Evolutionary conservation across 2,888 invertebrate species (phyloP).

Genomic region (Arctia plantaginis): DNA sequence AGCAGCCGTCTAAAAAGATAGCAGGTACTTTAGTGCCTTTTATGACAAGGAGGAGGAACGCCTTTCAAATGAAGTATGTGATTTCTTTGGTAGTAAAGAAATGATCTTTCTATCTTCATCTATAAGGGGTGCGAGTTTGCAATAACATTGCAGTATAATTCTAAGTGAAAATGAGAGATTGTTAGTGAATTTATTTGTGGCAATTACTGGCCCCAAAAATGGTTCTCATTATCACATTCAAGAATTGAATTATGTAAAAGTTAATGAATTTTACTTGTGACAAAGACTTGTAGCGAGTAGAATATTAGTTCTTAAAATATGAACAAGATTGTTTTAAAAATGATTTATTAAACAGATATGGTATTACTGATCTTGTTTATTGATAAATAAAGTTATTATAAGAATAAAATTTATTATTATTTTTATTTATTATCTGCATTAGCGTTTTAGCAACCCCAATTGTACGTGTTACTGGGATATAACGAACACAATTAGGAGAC

Average conservation of each 20-base stretch:
- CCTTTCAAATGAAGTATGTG: background rate
- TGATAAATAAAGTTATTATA: conserved; percentile 39
- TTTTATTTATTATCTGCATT: background rate
- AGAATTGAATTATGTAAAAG: conserved; percentile 18
- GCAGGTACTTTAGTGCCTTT: background rate
- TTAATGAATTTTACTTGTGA: conserved; percentile 42
- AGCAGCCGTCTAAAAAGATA: background rate
- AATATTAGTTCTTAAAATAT: conserved; percentile 42
- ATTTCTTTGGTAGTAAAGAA: background rate
- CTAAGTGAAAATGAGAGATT: background rate
- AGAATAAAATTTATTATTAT: conserved; percentile 15
- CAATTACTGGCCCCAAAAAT: background rate
- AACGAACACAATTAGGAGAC: too few species aligned
- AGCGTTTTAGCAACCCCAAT: background rate
- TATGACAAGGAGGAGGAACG: background rate
- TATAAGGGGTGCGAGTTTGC: background rate
- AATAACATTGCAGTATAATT: background rate
- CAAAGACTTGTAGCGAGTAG: conserved; percentile 49
- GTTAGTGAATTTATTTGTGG: background rate
- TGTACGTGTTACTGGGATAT: background rate
- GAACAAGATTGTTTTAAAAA: conserved; percentile 42
- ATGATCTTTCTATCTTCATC: background rate
- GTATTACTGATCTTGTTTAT: conserved; percentile 44
- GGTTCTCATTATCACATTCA: background rate
- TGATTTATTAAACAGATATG: conserved; percentile 49